These are phyloP conservation scores for Tridacna crocea DNA, from an alignment of 2,888 invertebrate species.

Conservation along the genomic window DNA sequence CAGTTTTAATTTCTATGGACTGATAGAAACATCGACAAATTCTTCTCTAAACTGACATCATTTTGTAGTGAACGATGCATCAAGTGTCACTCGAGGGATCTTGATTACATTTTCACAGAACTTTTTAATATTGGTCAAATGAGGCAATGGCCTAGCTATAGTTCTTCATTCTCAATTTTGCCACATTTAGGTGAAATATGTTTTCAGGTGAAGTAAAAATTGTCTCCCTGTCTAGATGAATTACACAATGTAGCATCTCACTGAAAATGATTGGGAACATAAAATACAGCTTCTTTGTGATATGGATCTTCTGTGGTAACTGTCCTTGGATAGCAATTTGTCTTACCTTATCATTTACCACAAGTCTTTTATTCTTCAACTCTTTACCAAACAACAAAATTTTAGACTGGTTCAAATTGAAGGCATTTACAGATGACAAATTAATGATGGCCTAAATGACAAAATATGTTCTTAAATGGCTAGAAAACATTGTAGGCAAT, in stretches of 20 bases:
- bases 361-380: no score
- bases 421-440: no score
- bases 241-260: background rate
- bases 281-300: background rate
- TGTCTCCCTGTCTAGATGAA: background rate
- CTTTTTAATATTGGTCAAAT: constrained; percentile 50
- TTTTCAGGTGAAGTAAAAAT: background rate
- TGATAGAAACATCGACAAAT: constrained; percentile 7
- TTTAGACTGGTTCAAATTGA: no score
- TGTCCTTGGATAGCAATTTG: no score
- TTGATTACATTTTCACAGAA: constrained; percentile 42
- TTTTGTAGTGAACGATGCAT: constrained; percentile 23
- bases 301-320: background rate
- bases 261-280: background rate
- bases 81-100: constrained; percentile 29
- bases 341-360: no score
- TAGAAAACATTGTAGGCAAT: no score
- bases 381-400: no score
- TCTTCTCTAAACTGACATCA: constrained; percentile 6
- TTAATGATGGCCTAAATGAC: no score
- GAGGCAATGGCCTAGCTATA: constrained; percentile 29
- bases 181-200: background rate
- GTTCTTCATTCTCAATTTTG: background rate
- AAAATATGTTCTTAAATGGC: no score
- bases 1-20: constrained; percentile 46